phyloP scores from a whole-genome alignment of 2,888 invertebrate genomes.

The Nasonovia ribisnigri region DNA sequence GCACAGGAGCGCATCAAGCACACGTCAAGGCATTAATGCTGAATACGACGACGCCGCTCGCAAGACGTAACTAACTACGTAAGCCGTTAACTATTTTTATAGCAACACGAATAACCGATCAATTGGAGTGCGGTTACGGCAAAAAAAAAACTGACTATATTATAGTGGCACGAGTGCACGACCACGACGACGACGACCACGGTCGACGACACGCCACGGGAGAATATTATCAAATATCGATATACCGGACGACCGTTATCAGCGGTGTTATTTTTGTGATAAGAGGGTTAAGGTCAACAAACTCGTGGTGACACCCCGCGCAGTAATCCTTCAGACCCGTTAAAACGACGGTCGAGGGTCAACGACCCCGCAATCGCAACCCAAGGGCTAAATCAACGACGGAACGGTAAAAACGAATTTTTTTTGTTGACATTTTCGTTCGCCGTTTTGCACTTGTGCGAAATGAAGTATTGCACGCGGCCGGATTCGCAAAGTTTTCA shows the following conservation, averaged over 20 bases:
- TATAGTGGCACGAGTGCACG: not conserved
- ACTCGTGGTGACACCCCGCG: not conserved
- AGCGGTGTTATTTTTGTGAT: not conserved
- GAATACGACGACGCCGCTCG: not conserved
- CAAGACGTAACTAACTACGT: not conserved
- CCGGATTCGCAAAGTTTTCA: not conserved
- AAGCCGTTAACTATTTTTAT: not conserved
- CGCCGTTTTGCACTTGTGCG: not conserved
- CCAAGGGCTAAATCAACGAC: not conserved
- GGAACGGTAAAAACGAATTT: not conserved
- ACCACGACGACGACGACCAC: too few species aligned
- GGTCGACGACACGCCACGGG: not conserved
- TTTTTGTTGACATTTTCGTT: not conserved
- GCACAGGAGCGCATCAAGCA: not conserved
- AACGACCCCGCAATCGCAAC: not conserved
- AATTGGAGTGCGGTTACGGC: not conserved
- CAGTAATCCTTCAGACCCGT: not conserved
- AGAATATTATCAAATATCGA: not conserved
- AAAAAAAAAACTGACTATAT: not conserved
- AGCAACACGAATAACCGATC: not conserved
- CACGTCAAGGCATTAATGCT: not conserved
- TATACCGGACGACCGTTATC: not conserved
- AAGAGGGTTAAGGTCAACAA: constrained; percentile 10
- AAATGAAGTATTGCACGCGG: not conserved
- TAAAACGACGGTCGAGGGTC: not conserved